phyloP scores from a whole-genome alignment of 2,797 vertebrate genomes.

The Notamacropus eugenii region DNA sequence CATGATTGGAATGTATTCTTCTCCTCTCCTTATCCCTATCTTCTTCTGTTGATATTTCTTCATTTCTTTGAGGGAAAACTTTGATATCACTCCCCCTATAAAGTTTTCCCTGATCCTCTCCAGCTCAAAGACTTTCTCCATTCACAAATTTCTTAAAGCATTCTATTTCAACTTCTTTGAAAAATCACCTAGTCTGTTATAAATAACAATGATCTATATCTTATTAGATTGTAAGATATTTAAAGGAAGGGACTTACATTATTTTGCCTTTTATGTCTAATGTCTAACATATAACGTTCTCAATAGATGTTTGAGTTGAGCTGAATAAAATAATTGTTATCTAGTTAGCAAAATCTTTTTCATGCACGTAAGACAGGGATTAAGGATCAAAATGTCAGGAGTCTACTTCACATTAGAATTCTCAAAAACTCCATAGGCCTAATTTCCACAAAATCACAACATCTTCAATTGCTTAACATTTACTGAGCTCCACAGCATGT shows the following conservation, averaged over 20 bases:
- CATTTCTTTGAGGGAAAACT: neutral
- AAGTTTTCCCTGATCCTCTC: neutral
- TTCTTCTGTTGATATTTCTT: neutral
- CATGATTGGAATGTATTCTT: neutral
- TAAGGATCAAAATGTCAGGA: slow-evolving; percentile 59
- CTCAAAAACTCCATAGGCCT: neutral
- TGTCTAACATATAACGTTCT: neutral
- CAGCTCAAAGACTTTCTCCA: neutral
- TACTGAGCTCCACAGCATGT: neutral
- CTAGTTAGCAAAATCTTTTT: neutral
- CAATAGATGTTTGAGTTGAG: neutral
- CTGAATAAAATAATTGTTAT: neutral
- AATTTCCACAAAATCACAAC: neutral
- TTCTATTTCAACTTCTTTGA: neutral
- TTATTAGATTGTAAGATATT: no score
- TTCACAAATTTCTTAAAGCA: neutral
- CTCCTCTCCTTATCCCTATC: neutral
- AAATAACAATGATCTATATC: no score
- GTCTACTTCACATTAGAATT: slow-evolving; percentile 38
- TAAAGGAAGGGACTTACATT: neutral
- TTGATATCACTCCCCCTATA: neutral
- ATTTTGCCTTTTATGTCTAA: neutral
- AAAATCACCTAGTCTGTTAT: neutral
- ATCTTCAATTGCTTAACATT: slow-evolving; percentile 45
- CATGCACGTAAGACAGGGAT: neutral